Base-by-base conservation (phyloP, 2,888 invertebrate genomes). In the Brachyptera putata region DNA sequence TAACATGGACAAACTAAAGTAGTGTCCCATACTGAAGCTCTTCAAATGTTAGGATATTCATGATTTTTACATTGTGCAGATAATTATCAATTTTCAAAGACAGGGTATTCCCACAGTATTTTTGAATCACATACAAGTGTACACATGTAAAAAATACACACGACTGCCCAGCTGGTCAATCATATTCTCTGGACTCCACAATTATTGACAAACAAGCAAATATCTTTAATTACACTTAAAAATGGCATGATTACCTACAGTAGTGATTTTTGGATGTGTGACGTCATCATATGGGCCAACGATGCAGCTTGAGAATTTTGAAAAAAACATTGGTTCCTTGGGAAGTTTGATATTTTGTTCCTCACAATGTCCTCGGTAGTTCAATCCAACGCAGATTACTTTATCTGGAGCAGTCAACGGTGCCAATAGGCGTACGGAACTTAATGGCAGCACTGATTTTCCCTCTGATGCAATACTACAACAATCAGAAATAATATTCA, bases 291-390 rank as follows among this genome's bases (percentile, higher is more conserved):
- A 77, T 0, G 89, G 88, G 0, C 92, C 92, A 21, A 86, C 79
- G 24, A 95, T 82, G 30, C 83, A 80, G 65, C 89, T 91, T 0
- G 89, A 78, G 70, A 92, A 94, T 76, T 95, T 95, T 74, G 84
- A 89, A 75, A 94, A 95, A 67, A 94, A 84, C 72, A 92, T 86
- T 0, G 95, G 95, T 64, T 89, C 87, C 16, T 79, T 77, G 0
- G 83, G 83, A 0, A 91, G 90, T 1, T 82, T 76, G 14, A 85
- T 71, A 18, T 89, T 86, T 71, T 92, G 91, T 70, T 95, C 94
- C 56, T 82, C 79, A 68, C 94, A 94, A 69, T 93, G 93, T 39
- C 92, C 93, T 57, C 77, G 78, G 74, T 95, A 95, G 74, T 95
- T 95, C 61, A 93, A 78, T 0, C 91, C 92, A 13, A 94, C 83